Base-by-base conservation (phyloP, 1,140 invertebrate genomes). In the Macrostomum lignano region DNA sequence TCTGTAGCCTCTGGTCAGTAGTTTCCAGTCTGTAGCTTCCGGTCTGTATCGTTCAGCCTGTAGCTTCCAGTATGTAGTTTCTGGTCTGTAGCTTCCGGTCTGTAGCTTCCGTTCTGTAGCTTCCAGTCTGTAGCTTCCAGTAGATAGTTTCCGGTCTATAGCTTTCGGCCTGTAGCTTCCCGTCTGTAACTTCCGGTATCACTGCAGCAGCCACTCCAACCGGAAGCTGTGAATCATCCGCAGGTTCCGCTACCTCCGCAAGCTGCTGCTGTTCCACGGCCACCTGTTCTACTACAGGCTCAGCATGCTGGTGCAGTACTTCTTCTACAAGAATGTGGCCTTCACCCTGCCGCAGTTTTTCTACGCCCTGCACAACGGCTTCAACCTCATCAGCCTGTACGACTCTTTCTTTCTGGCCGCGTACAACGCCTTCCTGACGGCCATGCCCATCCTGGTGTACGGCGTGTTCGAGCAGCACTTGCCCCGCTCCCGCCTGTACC, bases 201-300 rank as follows among this genome's bases (percentile, higher is more conserved):
- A n/a, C n/a, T n/a, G n/a, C n/a, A n/a, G n/a, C n/a, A n/a, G n/a
- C n/a, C n/a, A n/a, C n/a, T n/a, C n/a, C n/a, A n/a, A n/a, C n/a
- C n/a, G n/a, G n/a, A n/a, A n/a, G n/a, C n/a, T n/a, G n/a, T n/a
- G n/a, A n/a, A n/a, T n/a, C n/a, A n/a, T n/a, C n/a, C n/a, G n/a
- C n/a, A 67, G 73, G 42, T 94, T 94, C 60, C 68, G 71, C 35
- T 82, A 73, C 59, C 59, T 93, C 10, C 70, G 74, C 48, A 65
- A 71, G 34, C 65, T 88, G 22, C 53, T 94, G 13, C 60, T 93
- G 4, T 67, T 88, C 5, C 84, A 94, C 54, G 84, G 84, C 1
- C 79, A 88, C 52, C 86, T 76, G 73, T 82, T 74, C 61, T 91
- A 93, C 51, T 71, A 82, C 56, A 65, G 82, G 20, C 63, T 93